Base-by-base conservation (phyloP, 1,140 invertebrate genomes). In the Stegodyphus dumicola region DNA sequence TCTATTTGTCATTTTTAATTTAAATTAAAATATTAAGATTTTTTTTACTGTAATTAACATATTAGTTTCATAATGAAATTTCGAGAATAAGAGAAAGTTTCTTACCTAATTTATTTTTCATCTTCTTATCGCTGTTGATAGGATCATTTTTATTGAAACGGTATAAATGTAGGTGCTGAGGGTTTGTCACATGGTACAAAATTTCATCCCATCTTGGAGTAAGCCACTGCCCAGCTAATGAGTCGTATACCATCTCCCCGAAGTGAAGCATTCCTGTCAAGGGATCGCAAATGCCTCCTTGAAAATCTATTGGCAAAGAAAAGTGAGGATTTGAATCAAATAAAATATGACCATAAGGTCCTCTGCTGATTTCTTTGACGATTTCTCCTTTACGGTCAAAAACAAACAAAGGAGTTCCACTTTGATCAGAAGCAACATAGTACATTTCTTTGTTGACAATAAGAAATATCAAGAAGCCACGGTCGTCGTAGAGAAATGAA, bases 201-300 rank as follows among this genome's bases (percentile, higher is more conserved):
- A 97, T 92, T 86, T 94, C 93, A 88, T 96, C 94, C 95, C 97
- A 98, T 52, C 95, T 94, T 1, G 97, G 97, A 0, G 96, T 96
- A 93, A 98, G 95, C 96, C 97, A 99, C 89, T 98, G 96, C 5
- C 96, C 97, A 64, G 97, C 95, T 0, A 94, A 93, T 0, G 97
- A 95, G 91, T 99, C 97, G 90, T 99, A 99, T 71, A 97, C 92
- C 77, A 96, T 92, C 77, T 95, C 94, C 70, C 94, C 93, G 75
- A 97, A 92, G 89, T 97, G 95, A 5, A 98, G 92, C 33, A 99
- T 91, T 85, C 96, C 95, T 94, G 90, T 96, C 93, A 17, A 93
- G 93, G 91, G 97, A 95, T 86, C 96, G 92, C 87, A 96, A 91
- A 89, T 89, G 11, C 96, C 96, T 7, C 96, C 96, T 89, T 97